Conservation (phyloP, 2,113 vertebrate genomes). For the Xenopus borealis region DNA sequence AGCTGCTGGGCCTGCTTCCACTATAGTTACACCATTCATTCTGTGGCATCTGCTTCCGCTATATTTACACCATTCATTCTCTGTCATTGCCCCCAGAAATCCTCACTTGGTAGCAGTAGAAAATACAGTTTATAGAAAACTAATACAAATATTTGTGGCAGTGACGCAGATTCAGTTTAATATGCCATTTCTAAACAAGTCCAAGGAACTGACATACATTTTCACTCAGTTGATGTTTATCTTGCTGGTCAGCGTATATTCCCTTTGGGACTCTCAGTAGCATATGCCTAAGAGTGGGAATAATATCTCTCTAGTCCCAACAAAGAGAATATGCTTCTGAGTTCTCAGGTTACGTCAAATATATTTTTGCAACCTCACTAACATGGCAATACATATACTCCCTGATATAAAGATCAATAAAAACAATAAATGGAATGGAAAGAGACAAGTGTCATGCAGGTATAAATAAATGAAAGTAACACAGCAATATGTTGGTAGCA, state of each 20-base stretch:
- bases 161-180: background rate
- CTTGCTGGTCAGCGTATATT: background rate
- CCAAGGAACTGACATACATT: background rate
- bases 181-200: background rate
- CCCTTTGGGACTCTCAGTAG: background rate
- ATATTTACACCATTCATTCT: too few species aligned
- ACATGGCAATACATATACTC: too few species aligned
- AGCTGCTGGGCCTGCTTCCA: too few species aligned
- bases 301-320: background rate
- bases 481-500: background rate
- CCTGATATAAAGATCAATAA: too few species aligned
- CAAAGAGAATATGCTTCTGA: background rate
- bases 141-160: background rate
- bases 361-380: background rate
- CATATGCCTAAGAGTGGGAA: background rate
- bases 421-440: too few species aligned
- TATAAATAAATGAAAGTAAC: constrained; percentile 12
- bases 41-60: too few species aligned
- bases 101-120: too few species aligned
- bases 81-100: too few species aligned
- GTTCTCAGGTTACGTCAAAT: background rate
- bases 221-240: background rate
- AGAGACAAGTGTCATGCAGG: constrained; percentile 4
- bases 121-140: background rate
- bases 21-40: too few species aligned